Conservation (phyloP, 1,140 invertebrate species). For the Dreissena polymorpha region DNA sequence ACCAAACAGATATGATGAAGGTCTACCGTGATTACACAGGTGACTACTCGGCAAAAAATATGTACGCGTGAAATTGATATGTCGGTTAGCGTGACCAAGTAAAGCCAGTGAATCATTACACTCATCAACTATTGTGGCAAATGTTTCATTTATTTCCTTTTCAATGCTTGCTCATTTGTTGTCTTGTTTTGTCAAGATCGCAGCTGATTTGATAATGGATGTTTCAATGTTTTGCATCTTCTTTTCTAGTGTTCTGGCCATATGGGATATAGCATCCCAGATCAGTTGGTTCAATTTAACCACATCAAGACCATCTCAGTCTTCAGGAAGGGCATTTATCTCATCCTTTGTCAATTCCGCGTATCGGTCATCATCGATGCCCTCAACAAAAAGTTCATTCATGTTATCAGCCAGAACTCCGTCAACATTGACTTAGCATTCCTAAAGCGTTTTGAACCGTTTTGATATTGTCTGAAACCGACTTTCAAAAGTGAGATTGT, state of each 20-base stretch:
- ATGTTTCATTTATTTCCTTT: neutral
- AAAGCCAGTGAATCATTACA: too few species aligned
- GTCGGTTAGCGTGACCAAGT: conserved; percentile 43
- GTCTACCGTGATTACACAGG: conserved; percentile 16
- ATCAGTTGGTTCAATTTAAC: conserved; percentile 41
- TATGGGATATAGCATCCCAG: too few species aligned
- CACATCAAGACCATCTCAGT: conserved; percentile 42
- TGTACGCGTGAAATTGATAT: conserved; percentile 41
- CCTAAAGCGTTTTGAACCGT: conserved; percentile 17
- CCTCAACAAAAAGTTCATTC: conserved; percentile 47
- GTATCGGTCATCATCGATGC: conserved; percentile 47
- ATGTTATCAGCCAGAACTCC: conserved; percentile 25
- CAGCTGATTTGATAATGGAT: conserved; percentile 41
- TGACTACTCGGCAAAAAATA: conserved; percentile 29
- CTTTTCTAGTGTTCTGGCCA: conserved; percentile 23
- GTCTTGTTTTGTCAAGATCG: conserved; percentile 23
- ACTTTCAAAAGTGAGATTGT: neutral
- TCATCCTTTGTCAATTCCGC: conserved; percentile 38
- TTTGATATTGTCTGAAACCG: conserved; percentile 30
- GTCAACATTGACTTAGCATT: conserved; percentile 22
- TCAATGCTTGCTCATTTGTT: conserved; percentile 3
- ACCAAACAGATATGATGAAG: conserved; percentile 43
- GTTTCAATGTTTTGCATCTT: conserved; percentile 50
- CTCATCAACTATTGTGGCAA: conserved; percentile 13
- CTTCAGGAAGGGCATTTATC: conserved; percentile 28